Evolutionary conservation across 2,888 invertebrate genomes (phyloP).

Genomic region (Cremastinae sp.): DNA sequence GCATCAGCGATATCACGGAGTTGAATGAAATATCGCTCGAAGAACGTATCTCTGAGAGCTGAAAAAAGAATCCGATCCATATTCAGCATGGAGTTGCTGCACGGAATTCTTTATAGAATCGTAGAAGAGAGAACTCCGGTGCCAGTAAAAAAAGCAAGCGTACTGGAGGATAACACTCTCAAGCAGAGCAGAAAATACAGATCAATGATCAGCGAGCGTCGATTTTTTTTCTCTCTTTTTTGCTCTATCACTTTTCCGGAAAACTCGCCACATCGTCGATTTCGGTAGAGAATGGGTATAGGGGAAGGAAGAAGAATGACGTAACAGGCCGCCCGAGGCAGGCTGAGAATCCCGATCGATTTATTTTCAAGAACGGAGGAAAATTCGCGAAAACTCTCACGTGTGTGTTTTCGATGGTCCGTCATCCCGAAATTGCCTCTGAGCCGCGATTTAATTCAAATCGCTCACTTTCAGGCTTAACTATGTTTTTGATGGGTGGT

Average conservation of each 20-base stretch:
- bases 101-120: conserved; percentile 12
- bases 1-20: neutral
- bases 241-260: conserved; percentile 3
- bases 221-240: conserved; percentile 10
- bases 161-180: neutral
- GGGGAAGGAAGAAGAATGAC: neutral
- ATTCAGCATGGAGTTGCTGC: neutral
- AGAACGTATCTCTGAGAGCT: neutral
- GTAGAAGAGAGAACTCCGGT: neutral
- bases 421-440: conserved; percentile 1
- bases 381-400: neutral
- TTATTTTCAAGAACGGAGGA: conserved; percentile 1
- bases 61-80: conserved; percentile 7
- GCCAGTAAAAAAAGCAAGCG: conserved; percentile 7
- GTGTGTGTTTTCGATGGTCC: conserved; percentile 2
- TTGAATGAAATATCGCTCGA: conserved; percentile 9
- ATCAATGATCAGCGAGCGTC: neutral
- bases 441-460: conserved; percentile 5
- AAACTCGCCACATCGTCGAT: conserved; percentile 22
- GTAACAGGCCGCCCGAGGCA: conserved; percentile 9
- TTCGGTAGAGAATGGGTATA: neutral
- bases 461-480: conserved; percentile 19
- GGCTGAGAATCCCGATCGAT: conserved; percentile 4
- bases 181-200: conserved; percentile 16
- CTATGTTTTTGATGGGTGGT: conserved; percentile 15